Base-by-base conservation (phyloP, 2,113 vertebrate genomes). In the Bujurquina vittata region DNA sequence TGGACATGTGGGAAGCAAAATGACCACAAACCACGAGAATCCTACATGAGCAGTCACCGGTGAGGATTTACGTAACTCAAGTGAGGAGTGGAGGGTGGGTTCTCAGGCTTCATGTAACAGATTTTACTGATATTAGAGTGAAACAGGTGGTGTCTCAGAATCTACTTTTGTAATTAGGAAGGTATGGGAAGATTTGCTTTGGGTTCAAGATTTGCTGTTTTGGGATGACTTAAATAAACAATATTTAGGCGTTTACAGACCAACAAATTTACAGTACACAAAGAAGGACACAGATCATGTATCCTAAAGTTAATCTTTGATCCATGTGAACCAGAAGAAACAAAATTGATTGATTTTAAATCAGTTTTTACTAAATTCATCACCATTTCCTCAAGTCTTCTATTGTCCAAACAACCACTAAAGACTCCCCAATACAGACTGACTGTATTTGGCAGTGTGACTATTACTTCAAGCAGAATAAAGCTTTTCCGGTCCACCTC, bases 41-140 rank as follows among this genome's bases (percentile, higher is more conserved):
- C 76, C 72, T 40, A 18, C 35, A 63, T 57, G n/a, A 74, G 26
- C 72, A 72, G 76, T 92, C 89, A 91, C 84, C 87, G 88, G 82
- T 0, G 1, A 75, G 63, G 81, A 78, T 89, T 91, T 88, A 89
- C 79, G 67, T 72, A 89, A 85, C 83, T 67, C 4, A 2, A 84
- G 79, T 54, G 83, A 79, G 77, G 84, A 84, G 83, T 18, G 35
- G 65, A 59, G 83, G 59, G 7, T 31, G 79, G 29, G 37, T 77
- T 86, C 60, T 75, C 49, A 74, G 43, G 49, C 4, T 88, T 92
- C 89, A 90, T 81, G 81, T 74, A 93, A 92, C 75, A 23, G 18
- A 65, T 58, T 80, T 86, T 17, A 46, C 67, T 62, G 77, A 88
- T 76, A 77, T 69, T 85, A 35, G 63, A 26, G 57, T 65, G 37